These are phyloP conservation scores for Papilio elwesi DNA, from an alignment of 2,888 invertebrate species.

Conservation along the genomic window DNA sequence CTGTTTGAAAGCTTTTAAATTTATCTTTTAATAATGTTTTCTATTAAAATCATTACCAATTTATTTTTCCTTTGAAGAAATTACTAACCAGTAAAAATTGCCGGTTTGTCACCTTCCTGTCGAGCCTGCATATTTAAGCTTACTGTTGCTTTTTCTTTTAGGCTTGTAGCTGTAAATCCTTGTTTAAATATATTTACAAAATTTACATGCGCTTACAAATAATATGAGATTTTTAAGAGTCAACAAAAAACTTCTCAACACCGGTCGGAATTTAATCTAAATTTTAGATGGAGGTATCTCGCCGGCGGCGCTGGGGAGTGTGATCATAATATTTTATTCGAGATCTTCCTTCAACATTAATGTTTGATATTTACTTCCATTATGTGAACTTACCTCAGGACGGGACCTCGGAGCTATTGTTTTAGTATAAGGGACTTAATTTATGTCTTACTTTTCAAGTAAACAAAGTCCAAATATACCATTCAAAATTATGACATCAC, in stretches of 20 bases:
- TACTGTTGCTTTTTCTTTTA: too few relatives aligned
- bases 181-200: too few relatives aligned
- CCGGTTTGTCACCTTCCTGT: too few relatives aligned
- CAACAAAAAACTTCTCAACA: constrained; percentile 12
- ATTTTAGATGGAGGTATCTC: constrained; percentile 29
- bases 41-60: too few relatives aligned
- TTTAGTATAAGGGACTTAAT: neutral
- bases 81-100: too few relatives aligned
- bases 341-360: constrained; percentile 26
- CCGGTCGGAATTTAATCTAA: constrained; percentile 29
- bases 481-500: too few relatives aligned
- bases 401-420: neutral
- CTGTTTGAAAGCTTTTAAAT: too few relatives aligned
- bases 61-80: too few relatives aligned
- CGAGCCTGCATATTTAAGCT: too few relatives aligned
- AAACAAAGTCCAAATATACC: neutral
- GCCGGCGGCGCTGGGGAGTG: constrained; percentile 17
- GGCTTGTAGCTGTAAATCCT: too few relatives aligned
- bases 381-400: neutral
- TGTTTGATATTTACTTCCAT: constrained; percentile 31
- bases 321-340: constrained; percentile 33
- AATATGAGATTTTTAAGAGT: neutral
- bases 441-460: neutral
- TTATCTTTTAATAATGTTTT: too few relatives aligned
- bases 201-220: too few relatives aligned